Percentiles rank a stretch among this genome's conserved stretches.
phyloP scores from a whole-genome alignment of 2,797 vertebrate genomes.

The Anabacerthia variegaticeps region DNA sequence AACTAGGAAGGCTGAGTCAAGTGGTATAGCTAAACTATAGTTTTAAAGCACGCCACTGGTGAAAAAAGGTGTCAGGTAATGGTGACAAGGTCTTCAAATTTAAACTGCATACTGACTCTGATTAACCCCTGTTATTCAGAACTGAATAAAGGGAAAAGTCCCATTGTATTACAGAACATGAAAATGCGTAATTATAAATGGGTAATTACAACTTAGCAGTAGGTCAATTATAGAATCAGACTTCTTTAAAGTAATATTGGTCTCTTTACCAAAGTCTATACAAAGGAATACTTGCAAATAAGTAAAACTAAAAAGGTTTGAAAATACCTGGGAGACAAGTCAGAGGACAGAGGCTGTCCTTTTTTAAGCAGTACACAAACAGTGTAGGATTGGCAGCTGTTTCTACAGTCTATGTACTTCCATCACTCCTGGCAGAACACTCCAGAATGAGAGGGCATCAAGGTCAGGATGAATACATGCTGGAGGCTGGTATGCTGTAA shows the following conservation, averaged over 20 bases:
- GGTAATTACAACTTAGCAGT: conserved; percentile 3
- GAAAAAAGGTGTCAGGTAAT: not conserved
- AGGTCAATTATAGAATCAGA: conserved; percentile 13
- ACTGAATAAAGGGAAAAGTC: not conserved
- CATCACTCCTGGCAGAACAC: not conserved
- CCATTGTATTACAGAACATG: not conserved
- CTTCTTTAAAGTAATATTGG: not conserved
- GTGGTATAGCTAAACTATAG: not conserved
- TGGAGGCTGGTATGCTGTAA: not conserved
- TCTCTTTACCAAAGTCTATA: conserved; percentile 17
- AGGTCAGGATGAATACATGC: not conserved
- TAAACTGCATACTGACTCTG: not conserved
- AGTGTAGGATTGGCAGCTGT: not conserved
- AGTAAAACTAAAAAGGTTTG: conserved; percentile 2
- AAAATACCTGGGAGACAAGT: not conserved
- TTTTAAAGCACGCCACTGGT: not conserved
- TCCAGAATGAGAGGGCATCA: not conserved
- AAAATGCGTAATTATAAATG: conserved; percentile 10
- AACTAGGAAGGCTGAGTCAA: not conserved
- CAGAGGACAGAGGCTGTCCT: not conserved
- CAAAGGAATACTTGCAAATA: conserved; percentile 34
- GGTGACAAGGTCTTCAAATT: not conserved
- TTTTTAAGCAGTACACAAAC: conserved; percentile 1
- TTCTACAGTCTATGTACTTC: not conserved
- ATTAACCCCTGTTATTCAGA: not conserved